Percentiles rank a stretch among this genome's conserved stretches.
phyloP scores from a whole-genome alignment of 2,113 vertebrate species.

The Lethenteron reissneri region DNA sequence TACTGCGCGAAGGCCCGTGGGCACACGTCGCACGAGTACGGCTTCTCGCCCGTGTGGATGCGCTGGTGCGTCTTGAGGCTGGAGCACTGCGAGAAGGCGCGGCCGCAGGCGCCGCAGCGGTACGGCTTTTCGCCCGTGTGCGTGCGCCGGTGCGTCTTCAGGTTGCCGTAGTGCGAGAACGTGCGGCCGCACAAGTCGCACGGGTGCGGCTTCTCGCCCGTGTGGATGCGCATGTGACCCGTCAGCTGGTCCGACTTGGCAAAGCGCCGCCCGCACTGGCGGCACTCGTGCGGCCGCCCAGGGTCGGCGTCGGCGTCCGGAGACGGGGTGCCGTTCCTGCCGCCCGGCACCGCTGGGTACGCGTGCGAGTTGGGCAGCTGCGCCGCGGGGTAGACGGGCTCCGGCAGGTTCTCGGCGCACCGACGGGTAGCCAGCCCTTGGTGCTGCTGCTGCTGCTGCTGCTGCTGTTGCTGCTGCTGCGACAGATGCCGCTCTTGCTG shows the following conservation, averaged over 20 bases:
- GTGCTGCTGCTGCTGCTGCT: too few relatives aligned
- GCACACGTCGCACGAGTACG: conserved; percentile 27
- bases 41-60: conserved; percentile 11
- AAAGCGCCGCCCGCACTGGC: background rate
- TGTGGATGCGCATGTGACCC: conserved; percentile 18
- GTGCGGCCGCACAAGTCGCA: conserved; percentile 18
- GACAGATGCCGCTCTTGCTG: too few relatives aligned
- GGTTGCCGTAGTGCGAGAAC: conserved; percentile 22
- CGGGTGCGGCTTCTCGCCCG: conserved; percentile 12
- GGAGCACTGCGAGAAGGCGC: conserved; percentile 13
- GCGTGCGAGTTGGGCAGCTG: too few relatives aligned
- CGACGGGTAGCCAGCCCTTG: too few relatives aligned
- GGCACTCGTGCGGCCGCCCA: background rate
- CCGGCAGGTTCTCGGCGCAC: too few relatives aligned
- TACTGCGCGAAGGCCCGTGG: conserved; percentile 20
- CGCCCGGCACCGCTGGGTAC: too few relatives aligned
- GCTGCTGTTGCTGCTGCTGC: too few relatives aligned
- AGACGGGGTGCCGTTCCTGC: too few relatives aligned
- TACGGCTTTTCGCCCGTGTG: conserved; percentile 19
- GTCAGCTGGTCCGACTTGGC: conserved; percentile 17
- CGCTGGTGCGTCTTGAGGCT: conserved; percentile 15
- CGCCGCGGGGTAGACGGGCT: too few relatives aligned
- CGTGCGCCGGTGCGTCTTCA: conserved; percentile 19
- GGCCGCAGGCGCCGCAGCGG: conserved; percentile 20
- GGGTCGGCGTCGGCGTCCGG: too few relatives aligned